Evolutionary conservation across 1,140 invertebrate genomes (phyloP).

Genomic region (Solenopsis fugax): DNA sequence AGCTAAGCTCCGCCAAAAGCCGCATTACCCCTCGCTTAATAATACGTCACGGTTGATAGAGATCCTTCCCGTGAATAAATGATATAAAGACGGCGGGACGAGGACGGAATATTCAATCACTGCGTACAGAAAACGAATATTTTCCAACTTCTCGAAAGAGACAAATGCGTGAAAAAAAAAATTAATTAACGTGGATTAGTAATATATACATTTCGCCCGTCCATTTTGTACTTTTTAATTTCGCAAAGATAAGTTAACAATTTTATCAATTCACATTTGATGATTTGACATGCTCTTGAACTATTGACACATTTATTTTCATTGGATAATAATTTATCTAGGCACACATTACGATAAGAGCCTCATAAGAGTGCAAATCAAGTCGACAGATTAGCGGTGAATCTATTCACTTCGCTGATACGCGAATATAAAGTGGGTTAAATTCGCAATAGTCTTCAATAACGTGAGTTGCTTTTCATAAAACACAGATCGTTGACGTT

Average conservation of each 20-base stretch:
- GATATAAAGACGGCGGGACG: constrained; percentile 38
- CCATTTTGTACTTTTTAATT: background rate
- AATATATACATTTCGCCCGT: background rate
- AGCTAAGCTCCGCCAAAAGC: constrained; percentile 60
- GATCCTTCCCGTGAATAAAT: constrained; percentile 58
- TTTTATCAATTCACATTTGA: background rate
- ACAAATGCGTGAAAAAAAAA: constrained; percentile 1
- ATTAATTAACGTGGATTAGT: background rate
- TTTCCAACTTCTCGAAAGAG: background rate
- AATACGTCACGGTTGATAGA: constrained; percentile 62
- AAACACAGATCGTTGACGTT: background rate
- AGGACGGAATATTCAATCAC: constrained; percentile 38
- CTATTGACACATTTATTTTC: constrained; percentile 17
- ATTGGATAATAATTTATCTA: background rate
- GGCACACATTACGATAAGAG: constrained; percentile 27
- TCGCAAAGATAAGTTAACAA: background rate
- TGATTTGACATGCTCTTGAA: background rate
- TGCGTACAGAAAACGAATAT: background rate
- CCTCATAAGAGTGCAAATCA: constrained; percentile 42
- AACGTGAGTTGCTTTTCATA: background rate
- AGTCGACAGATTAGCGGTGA: constrained; percentile 42
- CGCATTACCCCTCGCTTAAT: constrained; percentile 59
- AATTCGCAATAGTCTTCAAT: too few species aligned
- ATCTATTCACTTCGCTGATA: background rate
- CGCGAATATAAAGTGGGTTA: too few species aligned